Base-by-base conservation (phyloP, 2,888 invertebrate genomes). In the Maniola hyperantus region DNA sequence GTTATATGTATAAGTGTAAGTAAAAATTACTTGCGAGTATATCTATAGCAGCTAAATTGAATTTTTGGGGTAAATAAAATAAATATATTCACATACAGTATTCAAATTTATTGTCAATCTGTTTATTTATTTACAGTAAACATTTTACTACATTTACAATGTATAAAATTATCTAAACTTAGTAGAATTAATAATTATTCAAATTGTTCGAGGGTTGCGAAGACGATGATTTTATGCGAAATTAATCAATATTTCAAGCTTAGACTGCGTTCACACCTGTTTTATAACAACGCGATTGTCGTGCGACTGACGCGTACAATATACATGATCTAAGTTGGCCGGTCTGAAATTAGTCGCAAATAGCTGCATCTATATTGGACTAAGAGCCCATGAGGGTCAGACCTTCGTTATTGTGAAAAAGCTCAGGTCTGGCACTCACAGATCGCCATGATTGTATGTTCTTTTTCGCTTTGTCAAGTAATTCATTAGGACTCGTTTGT, bases 81-180 rank as follows among this genome's bases (percentile, higher is more conserved):
- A 59, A 61, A 69, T 11, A 66, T 73, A 76, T 74, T n/a, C 77
- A 78, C 73, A 72, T 83, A 80, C 81, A 87, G 82, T 87, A 86
- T 84, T 85, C 83, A 87, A 87, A 83, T 89, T 89, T 90, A 91
- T 91, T 91, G 90, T 91, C 91, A 91, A 91, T 89, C 85, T 83
- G 81, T 88, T 86, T 90, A 91, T 91, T 88, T 89, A 91, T 86
- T 88, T 87, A 89, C 79, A 79, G 78, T 83, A 85, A 72, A 88
- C 81, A 77, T 81, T 81, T 39, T 55, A 57, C 57, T 39, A 55
- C 74, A 82, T 79, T 78, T 72, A 81, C 76, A 83, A 54, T 2
- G 7, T 50, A 42, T 42, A 11, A 10, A 42, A 10, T 42, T 42
- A 42, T 42, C 8, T 48, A 48, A 48, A 20, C 15, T 20, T 50